A percentile compares a stretch with the other conserved stretches of the same genome.
Evolutionary conservation across 2,888 invertebrate genomes (phyloP).

Genomic region (Dexiosoma caninum): DNA sequence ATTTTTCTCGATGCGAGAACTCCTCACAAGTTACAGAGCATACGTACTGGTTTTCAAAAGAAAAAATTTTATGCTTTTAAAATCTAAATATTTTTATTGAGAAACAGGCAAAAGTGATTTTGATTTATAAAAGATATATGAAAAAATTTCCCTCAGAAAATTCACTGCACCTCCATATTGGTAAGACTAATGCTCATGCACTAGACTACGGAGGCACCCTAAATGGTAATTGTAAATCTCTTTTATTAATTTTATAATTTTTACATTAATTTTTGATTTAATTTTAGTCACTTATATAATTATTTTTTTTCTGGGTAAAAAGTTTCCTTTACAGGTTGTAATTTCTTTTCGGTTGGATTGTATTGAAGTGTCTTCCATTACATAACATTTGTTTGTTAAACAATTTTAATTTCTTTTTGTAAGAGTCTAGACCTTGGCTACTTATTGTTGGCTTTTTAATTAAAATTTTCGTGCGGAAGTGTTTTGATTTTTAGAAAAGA

Average conservation of each 20-base stretch:
- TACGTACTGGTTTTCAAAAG: no score
- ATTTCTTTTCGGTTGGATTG: conserved; percentile 43
- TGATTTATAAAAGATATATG: no score
- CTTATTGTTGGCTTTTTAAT: conserved; percentile 46
- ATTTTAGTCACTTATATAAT: background rate
- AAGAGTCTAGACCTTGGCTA: conserved; percentile 35
- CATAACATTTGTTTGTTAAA: conserved; percentile 24
- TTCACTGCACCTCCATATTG: no score
- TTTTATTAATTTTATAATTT: background rate
- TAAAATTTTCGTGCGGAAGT: conserved; percentile 2
- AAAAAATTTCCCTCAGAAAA: no score
- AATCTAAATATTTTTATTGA: no score
- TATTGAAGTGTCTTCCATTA: conserved; percentile 43
- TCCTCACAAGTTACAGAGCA: no score
- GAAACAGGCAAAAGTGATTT: no score
- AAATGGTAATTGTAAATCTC: no score
- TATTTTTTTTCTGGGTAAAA: conserved; percentile 32
- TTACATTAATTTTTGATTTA: background rate
- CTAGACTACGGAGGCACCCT: no score
- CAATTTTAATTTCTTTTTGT: conserved; percentile 35
- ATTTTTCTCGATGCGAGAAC: no score
- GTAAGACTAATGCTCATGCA: no score
- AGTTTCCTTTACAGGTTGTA: conserved; percentile 43
- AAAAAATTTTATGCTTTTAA: no score
- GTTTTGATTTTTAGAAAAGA: conserved; percentile 17